A percentile compares a stretch with the other conserved stretches of the same genome.
Evolutionary conservation across 2,113 vertebrate genomes (phyloP).

Genomic region (Scalopus aquaticus): DNA sequence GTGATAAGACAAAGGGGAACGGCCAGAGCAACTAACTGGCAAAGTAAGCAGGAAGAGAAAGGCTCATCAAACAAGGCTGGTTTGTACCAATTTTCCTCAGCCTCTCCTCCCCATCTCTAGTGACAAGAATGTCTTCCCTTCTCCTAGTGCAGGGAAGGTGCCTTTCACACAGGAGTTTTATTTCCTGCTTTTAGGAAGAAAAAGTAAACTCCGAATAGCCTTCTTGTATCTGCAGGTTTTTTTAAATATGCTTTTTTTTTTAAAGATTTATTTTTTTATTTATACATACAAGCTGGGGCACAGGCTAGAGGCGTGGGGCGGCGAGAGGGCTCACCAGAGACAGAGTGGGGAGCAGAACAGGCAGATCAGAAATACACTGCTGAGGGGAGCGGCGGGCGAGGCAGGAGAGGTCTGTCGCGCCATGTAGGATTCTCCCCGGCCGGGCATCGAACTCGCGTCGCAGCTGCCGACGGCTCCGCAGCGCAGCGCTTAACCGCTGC

Average conservation of each 20-base stretch:
- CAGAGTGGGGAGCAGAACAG: too few relatives aligned
- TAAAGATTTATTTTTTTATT: too few relatives aligned
- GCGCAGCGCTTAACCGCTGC: too few relatives aligned
- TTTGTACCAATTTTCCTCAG: not conserved
- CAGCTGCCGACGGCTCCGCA: too few relatives aligned
- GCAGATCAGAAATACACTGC: too few relatives aligned
- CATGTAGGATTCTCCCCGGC: too few relatives aligned
- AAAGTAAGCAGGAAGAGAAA: not conserved
- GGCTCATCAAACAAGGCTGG: not conserved
- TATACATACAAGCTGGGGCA: too few relatives aligned
- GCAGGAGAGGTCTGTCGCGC: too few relatives aligned
- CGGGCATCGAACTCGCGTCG: too few relatives aligned
- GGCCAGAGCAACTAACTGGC: not conserved
- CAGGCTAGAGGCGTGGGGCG: too few relatives aligned
- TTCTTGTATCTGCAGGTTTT: not conserved
- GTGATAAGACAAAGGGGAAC: not conserved
- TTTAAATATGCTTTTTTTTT: not conserved
- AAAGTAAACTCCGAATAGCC: not conserved
- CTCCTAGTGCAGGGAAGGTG: not conserved
- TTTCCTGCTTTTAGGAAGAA: not conserved
- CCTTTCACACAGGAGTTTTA: not conserved
- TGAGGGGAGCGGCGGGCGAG: too few relatives aligned
- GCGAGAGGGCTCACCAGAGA: too few relatives aligned
- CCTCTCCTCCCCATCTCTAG: not conserved
- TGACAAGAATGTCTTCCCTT: not conserved